Evolutionary conservation across 2,888 invertebrate genomes (phyloP), one percentile per base, ranked within the genome.

Genomic region (Dasypolia templi): DNA sequence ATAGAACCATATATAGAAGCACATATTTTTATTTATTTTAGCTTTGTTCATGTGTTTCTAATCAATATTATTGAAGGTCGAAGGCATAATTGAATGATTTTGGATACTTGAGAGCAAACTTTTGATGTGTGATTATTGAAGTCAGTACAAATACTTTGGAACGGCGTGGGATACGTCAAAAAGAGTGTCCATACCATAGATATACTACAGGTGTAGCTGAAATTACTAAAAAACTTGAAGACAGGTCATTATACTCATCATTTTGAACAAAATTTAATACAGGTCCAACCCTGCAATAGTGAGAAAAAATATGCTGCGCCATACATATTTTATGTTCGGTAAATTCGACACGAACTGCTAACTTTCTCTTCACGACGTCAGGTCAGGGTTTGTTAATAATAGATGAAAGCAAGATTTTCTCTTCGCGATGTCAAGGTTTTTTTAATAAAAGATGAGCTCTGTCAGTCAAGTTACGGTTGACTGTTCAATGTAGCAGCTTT

Each of bases 11-110:
- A n/a, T n/a, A n/a, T n/a, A n/a, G n/a, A 22, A 39, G 12, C 29
- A n/a, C 53, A 63, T 46, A 11, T 64, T 55, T n/a, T 53, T n/a
- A 53, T 61, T 75, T 7, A 22, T n/a, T 29, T 35, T 35, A 3
- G 7, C 4, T 72, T 2, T 3, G 29, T 29, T 68, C 12, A 51
- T 58, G 35, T n/a, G 26, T 19, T 62, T 35, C 0, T 29, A 39
- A 39, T 19, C 1, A 44, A 42, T 42, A 26, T 12, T 5, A 12
- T 35, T 53, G 6, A 58, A 3, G 12, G 14, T 39, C 29, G 46
- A 72, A 11, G 6, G 2, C n/a, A 26, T 55, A 26, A n/a, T 42
- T 22, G 2, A 29, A 29, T 22, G 2, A 11, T 46, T 64, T 72
- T 44, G 0, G 9, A n/a, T 55, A 11, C 17, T 22, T 58, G 42